Base-by-base conservation (phyloP, 2,113 vertebrate genomes). In the Hoplias malabaricus region DNA sequence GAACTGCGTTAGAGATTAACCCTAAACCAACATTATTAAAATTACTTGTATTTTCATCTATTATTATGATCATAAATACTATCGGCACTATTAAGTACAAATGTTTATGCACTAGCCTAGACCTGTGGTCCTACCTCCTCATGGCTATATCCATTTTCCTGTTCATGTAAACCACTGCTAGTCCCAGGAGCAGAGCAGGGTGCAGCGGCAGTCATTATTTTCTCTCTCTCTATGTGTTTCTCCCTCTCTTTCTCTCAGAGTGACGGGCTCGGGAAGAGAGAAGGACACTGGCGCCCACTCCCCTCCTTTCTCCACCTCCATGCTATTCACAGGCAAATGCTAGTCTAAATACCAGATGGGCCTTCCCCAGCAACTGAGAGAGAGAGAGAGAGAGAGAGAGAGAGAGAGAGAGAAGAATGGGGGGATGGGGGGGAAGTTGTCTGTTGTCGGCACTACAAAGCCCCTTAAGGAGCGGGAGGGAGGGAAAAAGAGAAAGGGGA, bases 341-440 rank as follows among this genome's bases (percentile, higher is more conserved):
- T 86, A 87, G 83, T 80, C 86, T 84, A 82, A 88, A 90, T 88
- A 84, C 85, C 91, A 89, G 87, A 87, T 63, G 84, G 89, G 84
- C 84, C 63, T 84, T 81, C 87, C 89, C 85, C 86, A 86, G 88
- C 82, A 90, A 90, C 87, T 70, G 0, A 69, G 80, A 74, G 82
- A 70, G 81, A 65, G 40, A 70, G 54, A 57, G 33, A 56, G 73
- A 50, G 78, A 74, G 59, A 61, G 67, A 48, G 70, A 14, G 72
- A 42, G 23, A 13, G 34, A 56, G 46, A 75, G 66, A 38, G 31
- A 48, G 67, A 48, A 43, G 3, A 69, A 42, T 8, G 27, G 29
- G 53, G 33, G 23, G 3, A 9, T 40, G 36, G 34, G 53, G 21
- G 14, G 61, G 25, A 68, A 23, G 74, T 74, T 81, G 76, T 80